These are phyloP conservation scores for Leptestheria dahalacensis DNA, from an alignment of 1,140 invertebrate species.

Conservation along the genomic window DNA sequence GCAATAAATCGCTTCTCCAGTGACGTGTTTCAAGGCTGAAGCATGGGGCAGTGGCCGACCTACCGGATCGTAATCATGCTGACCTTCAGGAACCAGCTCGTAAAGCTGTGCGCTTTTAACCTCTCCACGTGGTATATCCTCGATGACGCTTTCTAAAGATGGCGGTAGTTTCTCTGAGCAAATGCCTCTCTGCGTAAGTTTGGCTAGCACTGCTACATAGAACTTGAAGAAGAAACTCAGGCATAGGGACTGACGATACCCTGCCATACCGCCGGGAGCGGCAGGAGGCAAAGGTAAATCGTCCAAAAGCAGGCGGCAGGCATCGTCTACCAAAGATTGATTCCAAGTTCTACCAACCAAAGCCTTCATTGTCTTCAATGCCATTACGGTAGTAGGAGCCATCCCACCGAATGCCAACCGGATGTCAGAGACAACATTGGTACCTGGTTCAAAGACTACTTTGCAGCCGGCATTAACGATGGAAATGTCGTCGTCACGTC, in stretches of 20 bases:
- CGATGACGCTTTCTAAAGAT: not conserved
- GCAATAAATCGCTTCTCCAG: constrained; percentile 80
- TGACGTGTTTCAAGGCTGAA: constrained; percentile 73
- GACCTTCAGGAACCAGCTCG: constrained; percentile 28
- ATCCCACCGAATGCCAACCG: constrained; percentile 73
- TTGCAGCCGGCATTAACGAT: constrained; percentile 67
- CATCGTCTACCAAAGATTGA: constrained; percentile 41
- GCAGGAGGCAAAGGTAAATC: constrained; percentile 59
- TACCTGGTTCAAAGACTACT: constrained; percentile 35
- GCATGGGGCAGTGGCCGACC: constrained; percentile 66
- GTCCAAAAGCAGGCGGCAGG: constrained; percentile 43
- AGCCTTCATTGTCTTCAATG: constrained; percentile 44
- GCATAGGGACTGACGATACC: constrained; percentile 63
- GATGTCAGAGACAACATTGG: constrained; percentile 40
- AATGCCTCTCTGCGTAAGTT: constrained; percentile 15
- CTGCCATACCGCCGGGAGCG: constrained; percentile 80
- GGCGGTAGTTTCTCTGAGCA: not conserved
- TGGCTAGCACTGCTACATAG: constrained; percentile 46
- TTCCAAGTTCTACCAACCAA: constrained; percentile 40
- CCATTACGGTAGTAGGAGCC: constrained; percentile 70
- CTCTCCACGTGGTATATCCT: not conserved
- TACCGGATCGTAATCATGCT: constrained; percentile 48
- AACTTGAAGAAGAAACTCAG: constrained; percentile 80
- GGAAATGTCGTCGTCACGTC: constrained; percentile 87
- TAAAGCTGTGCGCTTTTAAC: constrained; percentile 10